phyloP scores from a whole-genome alignment of 2,797 vertebrate genomes.

The Chelon auratus region DNA sequence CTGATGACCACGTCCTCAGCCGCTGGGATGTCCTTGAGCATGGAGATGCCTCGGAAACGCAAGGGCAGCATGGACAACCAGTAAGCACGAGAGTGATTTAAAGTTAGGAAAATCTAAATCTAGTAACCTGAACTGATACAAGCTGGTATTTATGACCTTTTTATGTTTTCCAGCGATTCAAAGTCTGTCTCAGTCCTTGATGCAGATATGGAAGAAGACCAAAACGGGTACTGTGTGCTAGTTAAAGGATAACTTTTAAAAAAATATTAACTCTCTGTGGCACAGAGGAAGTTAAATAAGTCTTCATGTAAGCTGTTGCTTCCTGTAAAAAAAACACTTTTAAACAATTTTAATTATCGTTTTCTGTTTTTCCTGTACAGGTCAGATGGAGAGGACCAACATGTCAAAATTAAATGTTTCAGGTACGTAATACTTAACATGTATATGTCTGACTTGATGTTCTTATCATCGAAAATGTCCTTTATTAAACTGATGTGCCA shows the following conservation, averaged over 20 bases:
- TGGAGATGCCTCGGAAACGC: conserved; percentile 90
- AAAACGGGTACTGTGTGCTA: conserved; percentile 72
- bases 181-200: conserved; percentile 77
- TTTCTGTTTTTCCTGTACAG: conserved; percentile 69
- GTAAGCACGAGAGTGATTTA: conserved; percentile 77
- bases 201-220: conserved; percentile 84
- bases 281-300: background rate
- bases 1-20: conserved; percentile 77
- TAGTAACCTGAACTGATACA: background rate
- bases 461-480: too few species aligned
- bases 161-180: conserved; percentile 75
- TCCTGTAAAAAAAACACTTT: too few species aligned
- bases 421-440: conserved; percentile 76
- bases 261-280: background rate
- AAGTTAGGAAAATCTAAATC: background rate
- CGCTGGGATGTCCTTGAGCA: conserved; percentile 73
- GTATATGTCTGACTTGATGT: too few species aligned
- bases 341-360: background rate
- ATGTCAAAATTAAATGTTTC: conserved; percentile 91
- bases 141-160: conserved; percentile 1
- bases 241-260: background rate
- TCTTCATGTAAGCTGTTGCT: too few species aligned
- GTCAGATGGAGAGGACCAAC: conserved; percentile 89
- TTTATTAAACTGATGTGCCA: background rate
- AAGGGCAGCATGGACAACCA: conserved; percentile 90